Evolutionary conservation across 2,113 vertebrate genomes (phyloP), one percentile per base, ranked within the genome.

Genomic region (Mus spicilegus): DNA sequence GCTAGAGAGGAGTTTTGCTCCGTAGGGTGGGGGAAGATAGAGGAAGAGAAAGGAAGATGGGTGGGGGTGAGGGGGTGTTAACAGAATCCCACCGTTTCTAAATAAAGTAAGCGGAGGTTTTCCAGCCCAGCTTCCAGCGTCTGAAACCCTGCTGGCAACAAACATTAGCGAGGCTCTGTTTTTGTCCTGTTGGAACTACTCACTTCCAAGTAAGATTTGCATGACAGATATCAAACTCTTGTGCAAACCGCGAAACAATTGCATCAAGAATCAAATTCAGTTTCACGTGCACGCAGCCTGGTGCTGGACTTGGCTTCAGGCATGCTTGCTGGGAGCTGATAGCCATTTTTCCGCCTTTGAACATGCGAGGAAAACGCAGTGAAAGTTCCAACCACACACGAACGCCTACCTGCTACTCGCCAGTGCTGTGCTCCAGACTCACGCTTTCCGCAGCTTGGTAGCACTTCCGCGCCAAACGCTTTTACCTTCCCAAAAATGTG

Each of bases 381-480:
- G 72, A 90, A 96, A 95, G 87, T 87, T 63, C 86, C 61, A 91
- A 96, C 86, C 78, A 58, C 5, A 42, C 26, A 30, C n/a, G 97
- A 97, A 96, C 89, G 89, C 90, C 73, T 98, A 98, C 98, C 98
- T 98, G 98, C 94, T 86, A 91, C 95, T 97, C 96, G 97, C 98
- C n/a, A 28, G 87, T 17, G 72, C 54, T 39, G 70, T 17, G 72
- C 72, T 58, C 70, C 70, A n/a, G 70, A 42, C 51, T 54, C 51
- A 54, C 28, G 26, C 61, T n/a, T 67, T 49, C 88, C 1, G n/a
- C 97, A 97, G 97, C 89, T 96, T 81, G 96, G 97, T 93, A 96
- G 95, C 96, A 70, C 97, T 98, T 97, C 97, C 97, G 84, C 97
- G 92, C 98, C 98, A 98, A 98, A 97, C 82, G 97, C 97, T 98